A percentile compares a stretch with the other conserved stretches of the same genome.
These are phyloP conservation scores for Haplochromis vanheusdeni DNA, from an alignment of 2,113 vertebrate genomes.

Conservation along the genomic window DNA sequence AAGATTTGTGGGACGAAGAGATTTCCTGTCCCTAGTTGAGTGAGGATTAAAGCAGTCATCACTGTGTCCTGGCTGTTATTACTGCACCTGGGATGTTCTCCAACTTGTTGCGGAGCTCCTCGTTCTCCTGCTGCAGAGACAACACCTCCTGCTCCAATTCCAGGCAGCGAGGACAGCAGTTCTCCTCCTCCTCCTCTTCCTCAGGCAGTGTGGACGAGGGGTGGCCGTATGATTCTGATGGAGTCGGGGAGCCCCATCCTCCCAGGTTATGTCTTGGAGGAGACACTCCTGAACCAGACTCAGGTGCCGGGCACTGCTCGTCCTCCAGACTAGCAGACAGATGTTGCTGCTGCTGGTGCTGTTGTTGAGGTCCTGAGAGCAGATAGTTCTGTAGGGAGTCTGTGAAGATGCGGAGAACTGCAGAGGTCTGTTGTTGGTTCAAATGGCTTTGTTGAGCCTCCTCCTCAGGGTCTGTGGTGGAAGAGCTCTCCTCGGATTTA, in stretches of 20 bases:
- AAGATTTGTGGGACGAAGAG: not conserved
- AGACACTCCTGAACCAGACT: constrained; percentile 79
- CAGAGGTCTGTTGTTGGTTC: constrained; percentile 91
- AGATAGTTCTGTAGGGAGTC: constrained; percentile 97
- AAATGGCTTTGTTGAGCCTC: constrained; percentile 82
- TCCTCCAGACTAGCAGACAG: constrained; percentile 68
- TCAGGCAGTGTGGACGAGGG: constrained; percentile 93
- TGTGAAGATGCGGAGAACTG: constrained; percentile 91
- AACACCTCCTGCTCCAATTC: constrained; percentile 97
- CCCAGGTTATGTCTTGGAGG: constrained; percentile 83
- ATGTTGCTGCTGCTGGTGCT: constrained; percentile 28
- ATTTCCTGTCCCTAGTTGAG: not conserved
- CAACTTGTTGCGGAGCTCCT: constrained; percentile 90
- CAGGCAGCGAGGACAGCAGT: constrained; percentile 91
- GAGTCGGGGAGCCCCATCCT: constrained; percentile 93
- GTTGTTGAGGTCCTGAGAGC: constrained; percentile 80
- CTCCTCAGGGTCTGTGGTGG: constrained; percentile 77
- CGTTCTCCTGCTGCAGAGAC: constrained; percentile 96
- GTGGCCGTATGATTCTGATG: constrained; percentile 93
- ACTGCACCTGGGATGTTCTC: constrained; percentile 89
- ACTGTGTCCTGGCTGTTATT: not conserved
- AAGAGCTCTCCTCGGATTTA: constrained; percentile 74
- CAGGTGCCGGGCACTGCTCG: constrained; percentile 76
- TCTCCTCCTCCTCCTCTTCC: constrained; percentile 87
- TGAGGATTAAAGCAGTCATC: not conserved